phyloP scores from a whole-genome alignment of 1,140 invertebrate genomes.

The Drosophila navojoa region DNA sequence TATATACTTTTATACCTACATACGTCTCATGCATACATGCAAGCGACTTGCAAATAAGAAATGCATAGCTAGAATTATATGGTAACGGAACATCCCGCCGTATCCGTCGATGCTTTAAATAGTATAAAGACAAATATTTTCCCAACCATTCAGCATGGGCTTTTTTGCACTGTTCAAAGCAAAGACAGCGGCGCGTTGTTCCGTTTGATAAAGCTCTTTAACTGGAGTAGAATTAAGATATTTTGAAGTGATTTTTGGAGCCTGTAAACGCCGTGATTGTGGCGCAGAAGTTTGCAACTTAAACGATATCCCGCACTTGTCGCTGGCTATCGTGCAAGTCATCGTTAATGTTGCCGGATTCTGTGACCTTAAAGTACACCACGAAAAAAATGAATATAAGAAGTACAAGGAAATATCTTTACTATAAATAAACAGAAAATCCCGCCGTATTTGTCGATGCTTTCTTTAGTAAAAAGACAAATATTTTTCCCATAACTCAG shows the following conservation, averaged over 20 bases:
- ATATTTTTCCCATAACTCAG: conserved; percentile 5
- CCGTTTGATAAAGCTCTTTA: neutral
- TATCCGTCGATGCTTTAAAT: conserved; percentile 21
- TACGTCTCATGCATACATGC: neutral
- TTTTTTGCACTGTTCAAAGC: conserved; percentile 22
- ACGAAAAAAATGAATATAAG: too few relatives aligned
- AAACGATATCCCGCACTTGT: conserved; percentile 43
- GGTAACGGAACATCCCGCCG: neutral
- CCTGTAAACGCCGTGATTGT: neutral
- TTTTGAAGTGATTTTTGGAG: too few relatives aligned
- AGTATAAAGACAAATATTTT: conserved; percentile 14
- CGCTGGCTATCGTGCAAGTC: conserved; percentile 44
- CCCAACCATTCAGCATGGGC: conserved; percentile 11
- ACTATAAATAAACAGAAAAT: neutral
- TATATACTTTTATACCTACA: neutral
- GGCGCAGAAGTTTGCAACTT: conserved; percentile 36
- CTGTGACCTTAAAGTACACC: conserved; percentile 16
- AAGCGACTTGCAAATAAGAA: too few relatives aligned
- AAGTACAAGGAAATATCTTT: neutral
- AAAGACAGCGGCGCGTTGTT: conserved; percentile 12
- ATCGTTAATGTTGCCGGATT: conserved; percentile 44
- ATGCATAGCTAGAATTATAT: too few relatives aligned
- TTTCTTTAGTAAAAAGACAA: conserved; percentile 25
- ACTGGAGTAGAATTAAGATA: too few relatives aligned
- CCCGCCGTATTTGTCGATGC: conserved; percentile 7